Conservation (phyloP, 2,113 vertebrate genomes). For the Vicugna pacos region DNA sequence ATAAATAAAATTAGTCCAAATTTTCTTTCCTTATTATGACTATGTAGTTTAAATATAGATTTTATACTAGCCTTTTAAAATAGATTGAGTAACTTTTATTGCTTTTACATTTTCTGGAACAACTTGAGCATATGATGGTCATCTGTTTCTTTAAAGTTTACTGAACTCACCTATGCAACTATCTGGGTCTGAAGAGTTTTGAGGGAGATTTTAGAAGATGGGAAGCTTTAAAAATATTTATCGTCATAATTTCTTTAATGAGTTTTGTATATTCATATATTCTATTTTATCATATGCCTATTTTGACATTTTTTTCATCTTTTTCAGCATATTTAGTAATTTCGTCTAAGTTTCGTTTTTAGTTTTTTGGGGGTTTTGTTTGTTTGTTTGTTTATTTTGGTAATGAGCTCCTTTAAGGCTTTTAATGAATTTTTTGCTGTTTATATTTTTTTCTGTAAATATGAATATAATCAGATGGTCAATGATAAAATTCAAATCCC, state of each 20-base stretch:
- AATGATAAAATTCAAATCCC: constrained; percentile 45
- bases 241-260: background rate
- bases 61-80: background rate
- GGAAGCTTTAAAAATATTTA: background rate
- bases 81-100: background rate
- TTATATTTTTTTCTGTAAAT: constrained; percentile 51
- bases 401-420: constrained; percentile 35
- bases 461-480: constrained; percentile 58
- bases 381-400: background rate
- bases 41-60: background rate
- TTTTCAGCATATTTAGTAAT: background rate
- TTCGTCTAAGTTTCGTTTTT: background rate
- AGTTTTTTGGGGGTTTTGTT: no score
- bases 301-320: constrained; percentile 15
- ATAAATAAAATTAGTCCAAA: background rate
- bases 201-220: background rate
- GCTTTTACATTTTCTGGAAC: constrained; percentile 21
- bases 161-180: background rate
- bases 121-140: background rate
- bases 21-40: background rate
- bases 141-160: constrained; percentile 13
- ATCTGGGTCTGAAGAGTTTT: background rate
- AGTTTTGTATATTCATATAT: background rate
- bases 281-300: constrained; percentile 24
- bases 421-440: constrained; percentile 65